These are phyloP conservation scores for Tubulanus polymorphus DNA, from an alignment of 2,888 invertebrate species.

Conservation along the genomic window DNA sequence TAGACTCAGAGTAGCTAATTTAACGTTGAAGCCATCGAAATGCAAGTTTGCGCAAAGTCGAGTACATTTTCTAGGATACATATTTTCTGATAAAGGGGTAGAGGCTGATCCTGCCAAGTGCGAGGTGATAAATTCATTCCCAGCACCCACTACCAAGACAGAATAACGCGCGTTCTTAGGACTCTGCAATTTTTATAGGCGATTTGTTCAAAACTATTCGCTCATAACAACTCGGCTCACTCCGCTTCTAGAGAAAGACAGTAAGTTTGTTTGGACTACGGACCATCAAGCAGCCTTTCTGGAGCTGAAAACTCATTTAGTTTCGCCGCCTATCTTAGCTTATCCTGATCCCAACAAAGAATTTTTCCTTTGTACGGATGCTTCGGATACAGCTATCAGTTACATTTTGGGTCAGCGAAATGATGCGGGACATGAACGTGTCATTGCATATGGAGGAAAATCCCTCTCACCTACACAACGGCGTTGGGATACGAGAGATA, in stretches of 20 bases:
- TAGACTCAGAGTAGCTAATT: conserved; percentile 15
- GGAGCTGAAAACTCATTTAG: conserved; percentile 28
- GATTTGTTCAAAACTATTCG: conserved; percentile 41
- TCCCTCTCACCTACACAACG: conserved; percentile 15
- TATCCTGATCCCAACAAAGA: conserved; percentile 21
- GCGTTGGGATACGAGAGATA: conserved; percentile 18
- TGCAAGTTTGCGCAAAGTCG: conserved; percentile 20
- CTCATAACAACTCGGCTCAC: conserved; percentile 35
- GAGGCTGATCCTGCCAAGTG: conserved; percentile 16
- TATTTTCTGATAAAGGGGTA: conserved; percentile 19
- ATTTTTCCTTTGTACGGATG: conserved; percentile 21
- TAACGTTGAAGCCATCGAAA: conserved; percentile 22
- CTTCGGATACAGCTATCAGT: conserved; percentile 20
- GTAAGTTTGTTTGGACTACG: conserved; percentile 31
- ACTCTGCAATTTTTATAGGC: conserved; percentile 43
- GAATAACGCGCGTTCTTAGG: conserved; percentile 19
- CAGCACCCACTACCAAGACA: conserved; percentile 13
- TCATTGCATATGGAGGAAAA: conserved; percentile 21
- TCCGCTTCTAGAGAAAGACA: conserved; percentile 29
- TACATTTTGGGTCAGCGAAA: conserved; percentile 23
- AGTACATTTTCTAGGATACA: conserved; percentile 22
- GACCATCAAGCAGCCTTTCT: conserved; percentile 35
- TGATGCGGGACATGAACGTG: conserved; percentile 12
- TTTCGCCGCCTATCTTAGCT: conserved; percentile 20
- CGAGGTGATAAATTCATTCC: conserved; percentile 7